Percentiles rank a stretch among this genome's conserved stretches.
phyloP scores from a whole-genome alignment of 2,113 vertebrate genomes.

The Octodon degus region DNA sequence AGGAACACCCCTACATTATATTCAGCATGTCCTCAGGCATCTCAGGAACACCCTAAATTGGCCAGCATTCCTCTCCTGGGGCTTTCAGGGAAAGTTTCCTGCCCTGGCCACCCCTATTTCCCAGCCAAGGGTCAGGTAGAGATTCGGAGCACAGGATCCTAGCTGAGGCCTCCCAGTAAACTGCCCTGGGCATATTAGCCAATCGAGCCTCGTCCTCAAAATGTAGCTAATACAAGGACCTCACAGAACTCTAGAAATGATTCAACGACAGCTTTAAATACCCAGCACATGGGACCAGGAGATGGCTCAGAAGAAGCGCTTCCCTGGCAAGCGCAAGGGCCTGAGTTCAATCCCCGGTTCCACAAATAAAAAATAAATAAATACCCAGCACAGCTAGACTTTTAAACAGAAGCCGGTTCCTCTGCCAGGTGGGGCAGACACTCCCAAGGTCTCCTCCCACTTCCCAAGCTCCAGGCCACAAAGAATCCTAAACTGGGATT shows the following conservation, averaged over 20 bases:
- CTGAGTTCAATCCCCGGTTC: too few relatives aligned
- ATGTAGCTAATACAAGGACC: background rate
- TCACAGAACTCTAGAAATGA: background rate
- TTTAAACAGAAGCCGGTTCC: background rate
- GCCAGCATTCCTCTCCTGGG: background rate
- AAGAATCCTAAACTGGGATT: background rate
- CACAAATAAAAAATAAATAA: background rate
- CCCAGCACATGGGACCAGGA: background rate
- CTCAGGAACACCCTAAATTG: fast-evolving
- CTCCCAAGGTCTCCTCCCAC: background rate
- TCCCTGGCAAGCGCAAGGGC: too few relatives aligned
- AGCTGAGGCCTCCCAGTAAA: background rate
- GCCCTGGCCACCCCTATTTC: background rate
- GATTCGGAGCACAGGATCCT: background rate
- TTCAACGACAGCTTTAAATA: background rate
- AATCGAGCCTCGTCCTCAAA: background rate
- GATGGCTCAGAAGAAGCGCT: too few relatives aligned
- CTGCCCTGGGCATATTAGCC: background rate
- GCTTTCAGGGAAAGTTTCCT: background rate
- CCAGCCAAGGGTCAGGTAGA: background rate
- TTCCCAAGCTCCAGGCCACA: background rate
- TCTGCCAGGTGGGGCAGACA: background rate
- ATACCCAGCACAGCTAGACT: background rate
- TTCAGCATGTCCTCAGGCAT: background rate
- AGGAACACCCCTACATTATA: background rate